A percentile compares a stretch with the other conserved stretches of the same genome.
These are phyloP conservation scores for Melanotaenia trifasciata DNA, from an alignment of 2,797 vertebrate genomes.

Conservation along the genomic window DNA sequence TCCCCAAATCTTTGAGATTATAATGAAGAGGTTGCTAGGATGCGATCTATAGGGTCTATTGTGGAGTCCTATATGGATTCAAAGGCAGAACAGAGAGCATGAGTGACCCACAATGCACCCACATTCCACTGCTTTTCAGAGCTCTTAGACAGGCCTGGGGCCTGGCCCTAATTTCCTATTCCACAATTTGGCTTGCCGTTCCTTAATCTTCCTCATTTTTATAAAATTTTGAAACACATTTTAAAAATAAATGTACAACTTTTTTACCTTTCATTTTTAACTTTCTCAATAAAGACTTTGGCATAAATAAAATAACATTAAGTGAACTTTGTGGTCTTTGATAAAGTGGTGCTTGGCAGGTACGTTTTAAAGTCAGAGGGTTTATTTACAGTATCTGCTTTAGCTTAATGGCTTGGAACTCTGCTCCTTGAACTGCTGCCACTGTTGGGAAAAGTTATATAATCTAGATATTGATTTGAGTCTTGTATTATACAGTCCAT, in stretches of 20 bases:
- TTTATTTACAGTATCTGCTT: conserved; percentile 34
- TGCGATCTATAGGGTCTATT: conserved; percentile 79
- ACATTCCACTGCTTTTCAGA: conserved; percentile 75
- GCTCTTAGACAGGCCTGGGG: conserved; percentile 40
- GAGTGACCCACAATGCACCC: conserved; percentile 70
- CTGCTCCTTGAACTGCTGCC: conserved; percentile 2
- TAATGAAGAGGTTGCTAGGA: conserved; percentile 82
- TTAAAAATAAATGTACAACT: background rate
- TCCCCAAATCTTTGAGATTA: conserved; percentile 77
- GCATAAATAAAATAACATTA: conserved; percentile 6
- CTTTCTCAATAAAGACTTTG: conserved; percentile 14
- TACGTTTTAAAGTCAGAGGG: conserved; percentile 9
- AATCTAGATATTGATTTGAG: conserved; percentile 4
- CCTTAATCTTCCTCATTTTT: conserved; percentile 27
- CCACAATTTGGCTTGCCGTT: conserved; percentile 46
- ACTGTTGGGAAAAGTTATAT: background rate
- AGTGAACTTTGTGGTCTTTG: conserved; percentile 16
- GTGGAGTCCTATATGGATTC: conserved; percentile 73
- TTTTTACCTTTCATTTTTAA: background rate
- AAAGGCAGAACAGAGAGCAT: conserved; percentile 66
- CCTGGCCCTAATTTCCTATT: conserved; percentile 48
- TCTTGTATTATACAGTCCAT: background rate
- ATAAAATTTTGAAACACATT: conserved; percentile 1
- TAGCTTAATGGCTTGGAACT: conserved; percentile 8
- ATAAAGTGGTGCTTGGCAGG: conserved; percentile 45